Conservation (phyloP, 2,113 vertebrate species). For the Pelecanus crispus region DNA sequence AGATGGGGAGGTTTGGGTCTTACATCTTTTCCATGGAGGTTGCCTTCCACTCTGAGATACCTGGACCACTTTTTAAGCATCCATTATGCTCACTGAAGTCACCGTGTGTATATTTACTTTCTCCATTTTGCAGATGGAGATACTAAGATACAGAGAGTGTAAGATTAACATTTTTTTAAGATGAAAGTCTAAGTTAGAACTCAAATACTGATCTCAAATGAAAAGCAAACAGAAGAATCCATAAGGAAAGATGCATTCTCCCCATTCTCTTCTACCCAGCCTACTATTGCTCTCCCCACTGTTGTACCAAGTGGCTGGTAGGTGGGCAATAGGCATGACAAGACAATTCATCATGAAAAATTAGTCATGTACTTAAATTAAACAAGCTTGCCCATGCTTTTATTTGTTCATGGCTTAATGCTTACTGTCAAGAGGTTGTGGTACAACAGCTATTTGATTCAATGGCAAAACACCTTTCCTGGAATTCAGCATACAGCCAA, state of each 20-base stretch:
- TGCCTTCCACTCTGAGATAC: background rate
- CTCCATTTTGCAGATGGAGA: background rate
- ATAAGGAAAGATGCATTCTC: background rate
- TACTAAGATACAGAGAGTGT: background rate
- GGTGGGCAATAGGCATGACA: background rate
- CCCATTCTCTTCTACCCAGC: background rate
- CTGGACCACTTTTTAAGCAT: background rate
- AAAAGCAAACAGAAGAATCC: background rate
- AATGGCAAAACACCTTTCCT: background rate
- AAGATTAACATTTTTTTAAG: background rate
- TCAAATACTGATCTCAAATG: background rate
- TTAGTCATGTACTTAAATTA: background rate
- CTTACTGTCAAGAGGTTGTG: background rate
- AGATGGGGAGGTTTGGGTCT: background rate
- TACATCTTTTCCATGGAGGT: background rate
- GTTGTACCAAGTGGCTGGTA: background rate
- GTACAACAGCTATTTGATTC: background rate
- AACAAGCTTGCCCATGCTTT: background rate
- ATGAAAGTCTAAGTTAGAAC: background rate
- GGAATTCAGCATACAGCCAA: background rate
- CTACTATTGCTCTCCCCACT: background rate
- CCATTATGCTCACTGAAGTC: background rate
- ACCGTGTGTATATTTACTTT: background rate
- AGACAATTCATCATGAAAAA: background rate
- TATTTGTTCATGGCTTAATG: background rate